These are phyloP conservation scores for Andinoacara biseriatus DNA, from an alignment of 2,113 vertebrate species.

Conservation along the genomic window DNA sequence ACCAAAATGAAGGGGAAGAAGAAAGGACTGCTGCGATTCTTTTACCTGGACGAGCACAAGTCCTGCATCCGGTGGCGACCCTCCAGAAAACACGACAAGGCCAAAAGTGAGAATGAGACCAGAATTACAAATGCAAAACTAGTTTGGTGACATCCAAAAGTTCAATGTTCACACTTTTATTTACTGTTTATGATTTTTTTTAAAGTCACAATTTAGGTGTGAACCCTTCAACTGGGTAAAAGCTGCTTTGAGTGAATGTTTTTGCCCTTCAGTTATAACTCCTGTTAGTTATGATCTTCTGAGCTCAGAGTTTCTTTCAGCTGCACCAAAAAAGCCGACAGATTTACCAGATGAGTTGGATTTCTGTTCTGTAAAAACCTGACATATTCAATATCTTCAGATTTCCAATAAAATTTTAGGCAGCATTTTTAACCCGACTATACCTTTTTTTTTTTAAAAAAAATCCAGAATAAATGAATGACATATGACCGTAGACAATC, in stretches of 20 bases:
- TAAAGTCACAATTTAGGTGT: not conserved
- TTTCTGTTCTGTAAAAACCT: not conserved
- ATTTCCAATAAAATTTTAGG: not conserved
- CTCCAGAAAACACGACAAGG: conserved; percentile 94
- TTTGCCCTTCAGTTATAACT: not conserved
- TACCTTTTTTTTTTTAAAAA: no score
- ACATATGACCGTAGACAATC: no score
- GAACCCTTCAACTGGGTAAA: not conserved
- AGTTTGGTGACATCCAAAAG: no score
- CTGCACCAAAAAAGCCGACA: not conserved
- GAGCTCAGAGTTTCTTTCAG: not conserved
- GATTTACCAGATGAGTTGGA: not conserved
- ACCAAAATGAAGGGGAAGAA: conserved; percentile 92
- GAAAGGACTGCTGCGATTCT: conserved; percentile 90
- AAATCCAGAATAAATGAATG: not conserved
- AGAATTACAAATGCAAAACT: no score
- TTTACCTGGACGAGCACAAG: conserved; percentile 93
- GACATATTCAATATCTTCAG: not conserved
- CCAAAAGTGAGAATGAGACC: conserved; percentile 88
- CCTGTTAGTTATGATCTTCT: not conserved
- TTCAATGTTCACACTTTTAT: not conserved
- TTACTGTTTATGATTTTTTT: not conserved
- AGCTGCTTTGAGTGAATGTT: not conserved
- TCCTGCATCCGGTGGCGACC: conserved; percentile 96
- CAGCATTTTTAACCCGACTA: no score